A percentile compares a stretch with the other conserved stretches of the same genome.
Evolutionary conservation across 2,888 invertebrate genomes (phyloP).

Genomic region (Mystacides longicornis): DNA sequence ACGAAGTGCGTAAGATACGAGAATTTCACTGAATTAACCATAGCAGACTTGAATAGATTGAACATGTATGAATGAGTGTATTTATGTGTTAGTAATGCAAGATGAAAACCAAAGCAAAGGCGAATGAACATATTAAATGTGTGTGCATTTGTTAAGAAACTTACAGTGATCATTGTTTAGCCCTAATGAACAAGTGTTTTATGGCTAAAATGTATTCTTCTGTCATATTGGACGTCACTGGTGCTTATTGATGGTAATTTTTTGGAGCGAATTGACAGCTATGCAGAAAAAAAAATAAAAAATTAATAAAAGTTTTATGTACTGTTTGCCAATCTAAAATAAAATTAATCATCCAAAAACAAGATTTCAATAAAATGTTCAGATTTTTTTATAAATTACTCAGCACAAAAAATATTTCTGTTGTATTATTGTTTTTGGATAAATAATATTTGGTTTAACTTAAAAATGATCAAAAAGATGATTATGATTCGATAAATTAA

Average conservation of each 20-base stretch:
- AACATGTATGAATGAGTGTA: neutral
- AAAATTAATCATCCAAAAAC: too few relatives aligned
- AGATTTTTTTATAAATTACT: too few relatives aligned
- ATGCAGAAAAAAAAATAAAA: slow-evolving; percentile 35
- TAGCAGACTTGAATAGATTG: neutral
- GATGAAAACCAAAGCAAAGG: neutral
- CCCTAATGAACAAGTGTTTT: slow-evolving; percentile 23
- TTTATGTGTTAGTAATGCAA: neutral
- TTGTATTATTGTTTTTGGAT: too few relatives aligned
- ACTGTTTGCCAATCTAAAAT: neutral
- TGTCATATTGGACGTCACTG: slow-evolving; percentile 21
- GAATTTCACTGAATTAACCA: too few relatives aligned
- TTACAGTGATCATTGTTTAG: slow-evolving; percentile 23
- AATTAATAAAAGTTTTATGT: slow-evolving; percentile 21
- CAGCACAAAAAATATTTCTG: too few relatives aligned
- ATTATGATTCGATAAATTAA: too few relatives aligned
- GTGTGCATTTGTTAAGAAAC: slow-evolving; percentile 15
- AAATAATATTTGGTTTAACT: too few relatives aligned
- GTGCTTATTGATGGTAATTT: slow-evolving; percentile 30
- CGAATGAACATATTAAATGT: neutral
- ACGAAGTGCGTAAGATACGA: neutral
- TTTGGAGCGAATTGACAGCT: slow-evolving; percentile 54
- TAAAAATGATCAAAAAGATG: too few relatives aligned
- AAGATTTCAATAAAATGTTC: too few relatives aligned
- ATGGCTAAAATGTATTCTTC: slow-evolving; percentile 22